Base-by-base conservation (phyloP, 2,113 vertebrate genomes). In the Capreolus pygargus region DNA sequence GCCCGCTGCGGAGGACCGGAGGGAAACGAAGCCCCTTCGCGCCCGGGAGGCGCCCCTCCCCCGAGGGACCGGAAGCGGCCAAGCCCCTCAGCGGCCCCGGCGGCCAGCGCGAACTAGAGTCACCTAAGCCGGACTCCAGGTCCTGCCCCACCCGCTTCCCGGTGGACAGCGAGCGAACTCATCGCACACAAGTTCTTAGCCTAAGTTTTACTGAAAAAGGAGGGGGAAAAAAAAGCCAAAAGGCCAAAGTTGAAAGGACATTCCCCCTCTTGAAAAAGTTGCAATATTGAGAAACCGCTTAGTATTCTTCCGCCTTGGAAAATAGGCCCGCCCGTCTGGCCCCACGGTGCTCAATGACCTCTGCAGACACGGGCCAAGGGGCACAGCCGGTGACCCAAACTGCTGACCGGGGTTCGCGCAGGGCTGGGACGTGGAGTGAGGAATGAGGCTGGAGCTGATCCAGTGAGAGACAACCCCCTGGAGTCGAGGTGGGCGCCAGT, bases 221-320 rank as follows among this genome's bases (percentile, higher is more conserved):
- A 54, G 10, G 47, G 47, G 11, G 25, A 25, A 57, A 21, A 39
- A 17, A 36, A 61, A 60, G 33, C 33, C 33, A 50, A 52, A 2
- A 50, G n/a, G 5, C 33, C 54, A 14, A 74, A 90, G 90, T 60
- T 43, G 52, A 95, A 81, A 16, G 85, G 87, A 61, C 86, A 81
- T 92, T 95, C 43, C 23, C 67, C 55, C 47, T 81, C 16, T 91
- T 83, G 54, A 78, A 92, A 96, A 97, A 97, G 94, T 97, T 97
- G 55, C 28, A 79, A 52, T 2, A 12, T 58, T 70, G 67, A 36
- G 4, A 30, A 60, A 82, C 19, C 50, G 28, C 3, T 70, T 47
- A 2, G 88, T 95, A 45, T 97, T 94, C 97, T 95, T 98, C 98
- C 98, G 97, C 97, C 45, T 91, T 60, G 52, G 43, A 57, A 97